Percentiles rank a stretch among this genome's conserved stretches.
These are phyloP conservation scores for Mastigias papua DNA, from an alignment of 30 jellyfish, hydroid and myxozoan genomes.

Conservation along the genomic window DNA sequence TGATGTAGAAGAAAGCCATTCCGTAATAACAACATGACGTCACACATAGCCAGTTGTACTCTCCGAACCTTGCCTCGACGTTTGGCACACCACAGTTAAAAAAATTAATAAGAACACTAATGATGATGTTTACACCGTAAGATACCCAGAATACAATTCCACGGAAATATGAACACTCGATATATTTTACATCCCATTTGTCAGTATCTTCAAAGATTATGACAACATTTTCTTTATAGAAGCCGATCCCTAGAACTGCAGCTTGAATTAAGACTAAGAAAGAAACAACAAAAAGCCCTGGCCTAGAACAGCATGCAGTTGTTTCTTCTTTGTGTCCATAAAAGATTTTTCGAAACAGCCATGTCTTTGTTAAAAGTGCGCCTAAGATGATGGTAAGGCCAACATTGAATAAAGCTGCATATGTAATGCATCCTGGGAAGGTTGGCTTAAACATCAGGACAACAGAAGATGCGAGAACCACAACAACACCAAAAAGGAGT, in stretches of 20 bases:
- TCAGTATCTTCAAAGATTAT: slow-evolving; percentile 69
- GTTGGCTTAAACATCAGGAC: slow-evolving; percentile 83
- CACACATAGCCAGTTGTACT: slow-evolving; percentile 77
- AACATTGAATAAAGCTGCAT: slow-evolving; percentile 67
- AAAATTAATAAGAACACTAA: slow-evolving; percentile 80
- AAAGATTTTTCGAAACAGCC: slow-evolving; percentile 30
- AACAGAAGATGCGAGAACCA: slow-evolving; percentile 70
- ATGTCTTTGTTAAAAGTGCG: slow-evolving; percentile 76
- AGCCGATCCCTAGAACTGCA: slow-evolving; percentile 56
- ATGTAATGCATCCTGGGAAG: slow-evolving; percentile 58
- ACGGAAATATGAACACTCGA: slow-evolving; percentile 82
- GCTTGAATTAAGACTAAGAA: slow-evolving; percentile 62
- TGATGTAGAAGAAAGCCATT: slow-evolving; percentile 66
- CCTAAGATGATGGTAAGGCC: slow-evolving; percentile 82
- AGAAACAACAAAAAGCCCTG: slow-evolving; percentile 66
- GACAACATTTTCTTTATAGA: slow-evolving; percentile 45
- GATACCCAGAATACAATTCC: slow-evolving; percentile 83
- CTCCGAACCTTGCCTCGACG: slow-evolving; percentile 87
- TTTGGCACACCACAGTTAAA: slow-evolving; percentile 90
- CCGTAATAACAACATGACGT: slow-evolving; percentile 75
- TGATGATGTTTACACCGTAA: slow-evolving; percentile 64
- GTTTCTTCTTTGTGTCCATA: slow-evolving; percentile 70
- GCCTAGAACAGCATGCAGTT: slow-evolving; percentile 57
- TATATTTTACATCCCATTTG: slow-evolving; percentile 79
- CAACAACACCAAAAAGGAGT: slow-evolving; percentile 61